Percentiles rank a stretch among this genome's conserved stretches.
Evolutionary conservation across 2,113 vertebrate genomes (phyloP).

Genomic region (Aix galericulata): DNA sequence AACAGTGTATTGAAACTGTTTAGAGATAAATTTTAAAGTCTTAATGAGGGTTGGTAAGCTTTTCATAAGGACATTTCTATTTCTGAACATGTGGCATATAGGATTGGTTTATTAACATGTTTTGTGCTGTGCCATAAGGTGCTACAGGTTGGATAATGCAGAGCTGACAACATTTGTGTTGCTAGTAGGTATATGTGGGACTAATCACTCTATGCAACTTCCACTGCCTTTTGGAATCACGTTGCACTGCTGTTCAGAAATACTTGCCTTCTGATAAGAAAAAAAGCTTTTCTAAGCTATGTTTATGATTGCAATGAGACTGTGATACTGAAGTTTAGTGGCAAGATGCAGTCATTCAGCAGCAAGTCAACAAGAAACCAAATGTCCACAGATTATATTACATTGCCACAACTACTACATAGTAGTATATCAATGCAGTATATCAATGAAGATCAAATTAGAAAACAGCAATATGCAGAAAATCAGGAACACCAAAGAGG

Average conservation of each 20-base stretch:
- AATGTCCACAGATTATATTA: slow-evolving; percentile 28
- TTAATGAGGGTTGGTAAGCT: background rate
- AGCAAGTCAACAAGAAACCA: slow-evolving; percentile 31
- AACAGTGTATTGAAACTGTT: background rate
- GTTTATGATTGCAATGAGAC: slow-evolving; percentile 6
- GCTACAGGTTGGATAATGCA: background rate
- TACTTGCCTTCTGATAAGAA: slow-evolving; percentile 4
- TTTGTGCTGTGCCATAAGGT: background rate
- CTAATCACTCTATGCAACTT: background rate
- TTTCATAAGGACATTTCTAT: background rate
- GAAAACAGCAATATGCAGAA: slow-evolving; percentile 16
- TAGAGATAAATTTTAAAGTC: background rate
- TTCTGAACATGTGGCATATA: background rate
- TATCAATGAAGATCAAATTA: slow-evolving; percentile 33
- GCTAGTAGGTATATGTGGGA: background rate
- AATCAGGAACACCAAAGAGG: slow-evolving; percentile 10
- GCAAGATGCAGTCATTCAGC: slow-evolving; percentile 30
- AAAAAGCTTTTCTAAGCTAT: slow-evolving; percentile 21
- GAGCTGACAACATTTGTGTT: background rate
- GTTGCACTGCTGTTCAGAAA: slow-evolving; percentile 6
- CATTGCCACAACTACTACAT: slow-evolving; percentile 28
- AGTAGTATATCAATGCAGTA: slow-evolving; percentile 8
- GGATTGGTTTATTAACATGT: background rate
- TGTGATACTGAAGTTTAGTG: background rate
- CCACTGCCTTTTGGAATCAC: slow-evolving; percentile 35